Conservation (phyloP, 2,797 vertebrate genomes). For the Molossus alvarezi region DNA sequence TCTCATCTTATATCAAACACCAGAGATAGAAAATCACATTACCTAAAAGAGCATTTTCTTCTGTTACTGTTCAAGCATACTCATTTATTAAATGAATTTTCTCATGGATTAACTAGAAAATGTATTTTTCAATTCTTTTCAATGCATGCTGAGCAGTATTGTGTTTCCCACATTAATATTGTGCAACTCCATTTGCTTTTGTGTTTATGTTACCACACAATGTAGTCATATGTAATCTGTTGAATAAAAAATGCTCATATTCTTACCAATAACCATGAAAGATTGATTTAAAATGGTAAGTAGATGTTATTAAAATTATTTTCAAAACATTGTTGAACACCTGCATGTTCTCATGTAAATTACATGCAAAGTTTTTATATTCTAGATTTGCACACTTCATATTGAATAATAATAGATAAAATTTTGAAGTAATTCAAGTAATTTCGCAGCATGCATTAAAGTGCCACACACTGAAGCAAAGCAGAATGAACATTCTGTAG, state of each 20-base stretch:
- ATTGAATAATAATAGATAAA: constrained; percentile 74
- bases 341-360: constrained; percentile 69
- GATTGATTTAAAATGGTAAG: constrained; percentile 48
- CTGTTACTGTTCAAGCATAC: not conserved
- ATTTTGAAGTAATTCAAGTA: constrained; percentile 80
- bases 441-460: constrained; percentile 81
- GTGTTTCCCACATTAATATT: constrained; percentile 22
- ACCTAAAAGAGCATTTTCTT: constrained; percentile 52
- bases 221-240: not conserved
- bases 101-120: constrained; percentile 75
- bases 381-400: constrained; percentile 61
- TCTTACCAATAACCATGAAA: constrained; percentile 12
- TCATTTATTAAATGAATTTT: constrained; percentile 31
- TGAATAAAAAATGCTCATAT: not conserved
- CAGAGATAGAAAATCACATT: constrained; percentile 7
- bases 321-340: constrained; percentile 72
- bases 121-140: constrained; percentile 57
- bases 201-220: not conserved
- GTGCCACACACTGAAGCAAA: constrained; percentile 49
- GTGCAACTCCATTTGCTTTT: not conserved
- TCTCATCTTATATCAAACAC: not conserved
- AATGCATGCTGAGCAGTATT: not conserved
- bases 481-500: constrained; percentile 21
- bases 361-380: constrained; percentile 63
- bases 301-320: constrained; percentile 50